Base-by-base conservation (phyloP, 2,113 vertebrate genomes). In the Terrapene triunguis region DNA sequence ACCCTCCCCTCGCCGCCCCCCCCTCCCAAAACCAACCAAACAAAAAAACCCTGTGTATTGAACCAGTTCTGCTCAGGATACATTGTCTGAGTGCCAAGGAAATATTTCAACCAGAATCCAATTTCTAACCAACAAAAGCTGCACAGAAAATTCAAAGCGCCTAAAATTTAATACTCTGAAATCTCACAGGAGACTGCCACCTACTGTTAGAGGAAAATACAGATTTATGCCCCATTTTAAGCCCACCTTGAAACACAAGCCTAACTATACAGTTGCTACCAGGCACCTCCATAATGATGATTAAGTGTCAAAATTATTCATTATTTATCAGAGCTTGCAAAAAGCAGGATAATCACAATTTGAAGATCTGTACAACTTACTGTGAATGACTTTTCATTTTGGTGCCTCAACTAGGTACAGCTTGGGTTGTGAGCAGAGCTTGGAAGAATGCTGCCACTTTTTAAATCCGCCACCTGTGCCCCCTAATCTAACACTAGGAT, bases 261-360 rank as follows among this genome's bases (percentile, higher is more conserved):
- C 22, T 89, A 91, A 86, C 51, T 82, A 50, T 83, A 62, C 88
- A 92, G 59, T 91, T 1, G 11, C 48, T 88, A 24, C 51, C 90
- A 69, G 85, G 51, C 48, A 89, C 59, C 72, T 90, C 79, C 72
- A 62, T 91, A 94, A 50, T 74, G 6, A 65, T 42, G 35, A n/a
- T 53, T 4, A 89, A 80, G 74, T 89, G 80, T 91, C 89, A 53
- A 74, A 94, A 95, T 89, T 32, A 81, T 94, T 92, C 91, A 82
- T 74, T 88, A 93, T 92, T 93, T 78, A 91, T 96, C 89, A 92
- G 53, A 57, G 57, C 55, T 91, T 88, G 74, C 85, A 91, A 85
- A 87, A 90, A 89, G 82, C 92, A 57, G 80, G 3, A 21, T 95
- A 90, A 93, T 90, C 90, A 0, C 80, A 74, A 89, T 95, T 69